phyloP scores from a whole-genome alignment of 2,797 vertebrate genomes.

The Amblyraja radiata region DNA sequence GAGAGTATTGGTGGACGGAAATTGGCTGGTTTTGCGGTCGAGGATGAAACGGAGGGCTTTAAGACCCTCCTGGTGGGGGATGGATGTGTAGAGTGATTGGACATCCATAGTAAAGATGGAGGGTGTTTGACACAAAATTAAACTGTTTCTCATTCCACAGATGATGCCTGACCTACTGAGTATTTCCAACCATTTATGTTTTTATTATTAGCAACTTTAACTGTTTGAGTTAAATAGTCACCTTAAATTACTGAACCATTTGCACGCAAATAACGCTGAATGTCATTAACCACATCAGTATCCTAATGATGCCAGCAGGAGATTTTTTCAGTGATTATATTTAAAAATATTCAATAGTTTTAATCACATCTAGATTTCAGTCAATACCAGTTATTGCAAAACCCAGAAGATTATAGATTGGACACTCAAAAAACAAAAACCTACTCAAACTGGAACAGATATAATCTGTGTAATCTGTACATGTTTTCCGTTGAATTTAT shows the following conservation, averaged over 20 bases:
- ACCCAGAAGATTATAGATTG: not conserved
- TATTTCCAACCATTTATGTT: too few species aligned
- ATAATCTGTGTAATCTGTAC: not conserved
- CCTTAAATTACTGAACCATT: not conserved
- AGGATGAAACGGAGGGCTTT: too few species aligned
- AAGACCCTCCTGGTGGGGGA: too few species aligned
- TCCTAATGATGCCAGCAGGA: not conserved
- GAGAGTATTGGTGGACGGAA: too few species aligned
- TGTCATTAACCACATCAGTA: not conserved
- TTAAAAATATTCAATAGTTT: not conserved
- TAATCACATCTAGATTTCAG: not conserved
- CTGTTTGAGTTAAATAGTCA: not conserved
- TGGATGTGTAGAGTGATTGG: too few species aligned
- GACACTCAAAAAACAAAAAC: not conserved
- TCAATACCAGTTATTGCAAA: not conserved
- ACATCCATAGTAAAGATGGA: too few species aligned
- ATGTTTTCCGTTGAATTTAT: not conserved
- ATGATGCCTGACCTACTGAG: too few species aligned
- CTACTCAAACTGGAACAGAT: not conserved
- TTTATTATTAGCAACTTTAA: not conserved
- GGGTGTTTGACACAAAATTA: too few species aligned
- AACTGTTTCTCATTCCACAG: too few species aligned
- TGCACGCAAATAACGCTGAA: not conserved
- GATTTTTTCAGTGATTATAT: not conserved
- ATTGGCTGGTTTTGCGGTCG: too few species aligned